Conservation (phyloP, 1,140 invertebrate genomes). For the Megalopta genalis region DNA sequence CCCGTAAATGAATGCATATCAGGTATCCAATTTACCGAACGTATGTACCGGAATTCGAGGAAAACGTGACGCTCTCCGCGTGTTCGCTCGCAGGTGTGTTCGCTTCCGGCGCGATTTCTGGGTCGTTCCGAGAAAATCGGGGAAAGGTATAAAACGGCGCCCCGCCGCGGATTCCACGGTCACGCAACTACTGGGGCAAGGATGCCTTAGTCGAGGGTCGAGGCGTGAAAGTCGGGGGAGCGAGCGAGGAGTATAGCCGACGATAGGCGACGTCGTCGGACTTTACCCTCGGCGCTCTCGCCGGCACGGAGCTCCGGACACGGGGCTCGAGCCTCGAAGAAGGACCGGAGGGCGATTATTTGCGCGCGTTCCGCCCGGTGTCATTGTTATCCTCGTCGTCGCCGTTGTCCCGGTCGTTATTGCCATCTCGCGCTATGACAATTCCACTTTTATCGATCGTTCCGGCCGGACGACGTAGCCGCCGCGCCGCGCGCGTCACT, state of each 20-base stretch:
- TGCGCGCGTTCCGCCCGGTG: constrained; percentile 19
- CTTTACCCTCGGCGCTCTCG: constrained; percentile 1
- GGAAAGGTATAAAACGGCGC: background rate
- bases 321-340: constrained; percentile 7
- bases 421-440: constrained; percentile 65
- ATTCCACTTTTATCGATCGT: constrained; percentile 68
- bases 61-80: too few species aligned
- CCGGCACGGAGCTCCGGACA: too few species aligned
- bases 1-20: too few species aligned
- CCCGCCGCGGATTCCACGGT: background rate
- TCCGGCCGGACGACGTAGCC: constrained; percentile 53
- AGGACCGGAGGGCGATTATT: constrained; percentile 44
- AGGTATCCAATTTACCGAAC: too few species aligned
- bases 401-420: constrained; percentile 51
- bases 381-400: constrained; percentile 35
- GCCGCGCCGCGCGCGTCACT: constrained; percentile 40
- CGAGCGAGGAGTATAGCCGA: constrained; percentile 3
- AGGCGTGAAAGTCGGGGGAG: background rate
- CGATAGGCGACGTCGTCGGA: background rate
- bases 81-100: too few species aligned
- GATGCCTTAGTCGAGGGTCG: background rate
- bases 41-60: too few species aligned
- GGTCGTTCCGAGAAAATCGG: too few species aligned
- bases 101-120: too few species aligned
- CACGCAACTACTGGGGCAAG: constrained; percentile 12